Base-by-base conservation (phyloP, 2,888 invertebrate species). In the Phalangium opilio region DNA sequence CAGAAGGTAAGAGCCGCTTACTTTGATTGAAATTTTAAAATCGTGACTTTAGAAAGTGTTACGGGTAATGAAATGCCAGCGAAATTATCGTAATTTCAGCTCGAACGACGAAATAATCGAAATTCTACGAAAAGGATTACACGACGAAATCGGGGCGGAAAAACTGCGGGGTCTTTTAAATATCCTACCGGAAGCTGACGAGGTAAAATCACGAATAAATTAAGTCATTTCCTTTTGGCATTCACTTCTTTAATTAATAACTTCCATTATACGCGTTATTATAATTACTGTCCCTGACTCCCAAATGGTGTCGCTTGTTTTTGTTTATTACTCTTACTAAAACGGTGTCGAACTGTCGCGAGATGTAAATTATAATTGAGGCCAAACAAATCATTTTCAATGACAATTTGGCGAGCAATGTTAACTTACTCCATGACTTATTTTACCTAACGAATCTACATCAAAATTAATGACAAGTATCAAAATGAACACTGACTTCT, bases 171-270 rank as follows among this genome's bases (percentile, higher is more conserved):
- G 91, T 3, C 74, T 96, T 2, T 73, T 91, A 27, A 90, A 91
- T 70, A 83, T 95, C 48, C 69, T 96, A 50, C 95, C 95, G 0
- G 89, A 90, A 68, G 43, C 84, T 12, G 91, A 95, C 62, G 95
- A 95, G 70, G 69, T 69, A 52, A 52, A 56, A 47, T n/a, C n/a
- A n/a, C n/a, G n/a, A n/a, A 18, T 40, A n/a, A 21, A 18, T 39
- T 12, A n/a, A 41, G 32, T 33, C 18, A 12, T 8, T 35, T 32
- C 39, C 27, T 32, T 38, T 43, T 3, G 5, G 11, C 2, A 32
- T 18, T 3, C 15, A 10, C 18, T 41, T 41, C 5, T 4, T 21
- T n/a, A 19, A n/a, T 27, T 27, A 7, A 4, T 27, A 27, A 27
- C 27, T 27, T 8, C 27, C 8, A 4, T 27, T 27, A 8, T 7